Evolutionary conservation across 2,797 vertebrate genomes (phyloP).

Genomic region (Clamator glandarius): DNA sequence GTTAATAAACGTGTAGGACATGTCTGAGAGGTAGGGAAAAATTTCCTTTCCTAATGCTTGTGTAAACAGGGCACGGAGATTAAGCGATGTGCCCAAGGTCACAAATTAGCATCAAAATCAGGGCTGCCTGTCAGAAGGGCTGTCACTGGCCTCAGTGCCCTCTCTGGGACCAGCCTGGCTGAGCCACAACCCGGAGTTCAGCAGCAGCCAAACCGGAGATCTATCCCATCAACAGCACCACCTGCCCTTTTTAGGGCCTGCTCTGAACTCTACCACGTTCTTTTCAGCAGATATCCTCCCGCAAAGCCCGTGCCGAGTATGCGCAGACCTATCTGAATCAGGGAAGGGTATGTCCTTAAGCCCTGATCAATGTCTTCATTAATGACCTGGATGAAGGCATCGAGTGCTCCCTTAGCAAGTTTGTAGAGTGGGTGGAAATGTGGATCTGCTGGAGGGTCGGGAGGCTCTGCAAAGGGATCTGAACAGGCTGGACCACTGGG

Average conservation of each 20-base stretch:
- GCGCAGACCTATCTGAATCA: background rate
- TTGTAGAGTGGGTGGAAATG: no score
- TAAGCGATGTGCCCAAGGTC: constrained; percentile 62
- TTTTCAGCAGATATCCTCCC: background rate
- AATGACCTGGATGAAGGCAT: no score
- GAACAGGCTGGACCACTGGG: no score
- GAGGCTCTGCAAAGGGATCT: no score
- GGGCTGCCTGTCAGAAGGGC: background rate
- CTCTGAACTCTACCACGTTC: background rate
- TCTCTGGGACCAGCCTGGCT: background rate
- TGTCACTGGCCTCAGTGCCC: background rate
- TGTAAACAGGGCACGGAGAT: constrained; percentile 62
- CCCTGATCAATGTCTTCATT: no score
- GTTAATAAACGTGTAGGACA: constrained; percentile 65
- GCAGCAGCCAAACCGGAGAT: background rate
- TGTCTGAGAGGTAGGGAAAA: constrained; percentile 63
- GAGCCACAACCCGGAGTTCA: background rate
- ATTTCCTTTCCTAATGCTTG: constrained; percentile 62
- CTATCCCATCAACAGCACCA: background rate
- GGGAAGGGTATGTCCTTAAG: background rate
- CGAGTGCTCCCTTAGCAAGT: no score
- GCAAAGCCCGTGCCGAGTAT: background rate
- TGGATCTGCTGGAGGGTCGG: no score
- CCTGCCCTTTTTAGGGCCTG: background rate
- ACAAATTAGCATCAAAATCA: constrained; percentile 32